Base-by-base conservation (phyloP, 2,888 invertebrate genomes). In the Bellardia pandia region DNA sequence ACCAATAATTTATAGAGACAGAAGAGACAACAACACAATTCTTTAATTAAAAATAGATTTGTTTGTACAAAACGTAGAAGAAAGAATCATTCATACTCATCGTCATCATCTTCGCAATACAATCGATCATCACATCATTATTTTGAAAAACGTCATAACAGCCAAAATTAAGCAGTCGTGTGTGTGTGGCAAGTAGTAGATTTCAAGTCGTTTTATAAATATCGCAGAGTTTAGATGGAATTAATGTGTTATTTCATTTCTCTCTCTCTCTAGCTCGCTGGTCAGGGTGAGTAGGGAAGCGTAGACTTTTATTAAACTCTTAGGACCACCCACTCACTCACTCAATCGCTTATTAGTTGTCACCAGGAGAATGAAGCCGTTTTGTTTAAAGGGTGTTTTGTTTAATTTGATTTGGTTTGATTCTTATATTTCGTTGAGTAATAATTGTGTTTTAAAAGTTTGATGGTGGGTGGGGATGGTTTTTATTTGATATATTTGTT, bases 61-160 rank as follows among this genome's bases (percentile, higher is more conserved):
- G 7, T 80, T 85, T 79, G 69, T 85, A 79, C 51, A 76, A 69
- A 45, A 45, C 8, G 72, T 78, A 76, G 77, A 14, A 56, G 75
- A 62, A 79, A 42, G 62, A 75, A 80, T 83, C 76, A 62, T 88
- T 85, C 85, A 71, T 85, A 83, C 83, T 85, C 85, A 88, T 88
- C 76, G 13, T 81, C 77, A 74, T 56, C 82, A 72, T 77, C 75
- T 58, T 82, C 66, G 79, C 45, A 72, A 42, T 23, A 74, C 33
- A 40, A 64, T 79, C 74, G 37, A 60, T 66, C 69, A 69, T 79
- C 75, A 30, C 79, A 66, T 72, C 79, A 66, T 66, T 71, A 71
- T 64, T 64, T 80, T 75, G 48, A 45, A 51, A 69, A 75, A 37
- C 83, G 37, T 40, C 48, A 71, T 51, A 3, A 69, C 37, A 37